Conservation (phyloP, 2,113 vertebrate species). For the Heloderma charlesbogerti region DNA sequence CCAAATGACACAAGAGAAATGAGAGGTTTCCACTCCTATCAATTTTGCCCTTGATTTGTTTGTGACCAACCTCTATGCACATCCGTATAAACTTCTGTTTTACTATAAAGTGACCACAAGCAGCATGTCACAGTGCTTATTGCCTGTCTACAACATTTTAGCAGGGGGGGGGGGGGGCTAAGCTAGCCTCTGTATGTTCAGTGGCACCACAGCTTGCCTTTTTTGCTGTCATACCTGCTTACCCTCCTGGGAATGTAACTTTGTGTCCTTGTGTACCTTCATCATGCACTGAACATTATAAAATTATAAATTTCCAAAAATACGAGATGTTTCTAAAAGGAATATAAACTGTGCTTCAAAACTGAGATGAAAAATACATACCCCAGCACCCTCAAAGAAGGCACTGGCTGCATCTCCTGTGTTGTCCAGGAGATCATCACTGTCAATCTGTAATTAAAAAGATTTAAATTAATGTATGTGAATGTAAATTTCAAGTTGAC, state of each 20-base stretch:
- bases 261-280: not conserved
- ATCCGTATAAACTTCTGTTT: not conserved
- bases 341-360: not conserved
- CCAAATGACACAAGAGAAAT: not conserved
- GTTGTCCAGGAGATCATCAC: conserved; percentile 93
- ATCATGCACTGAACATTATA: not conserved
- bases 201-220: not conserved
- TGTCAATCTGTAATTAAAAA: conserved; percentile 86
- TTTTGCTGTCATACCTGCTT: not conserved
- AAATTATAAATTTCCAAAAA: not conserved
- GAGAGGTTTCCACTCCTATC: not conserved
- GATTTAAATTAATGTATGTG: conserved; percentile 31
- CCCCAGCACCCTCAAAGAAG: conserved; percentile 92
- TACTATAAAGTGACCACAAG: not conserved
- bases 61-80: not conserved
- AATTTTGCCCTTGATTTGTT: not conserved
- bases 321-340: not conserved
- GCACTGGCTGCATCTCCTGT: conserved; percentile 89
- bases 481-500: not conserved
- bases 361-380: conserved; percentile 74
- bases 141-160: not conserved
- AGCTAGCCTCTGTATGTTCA: not conserved
- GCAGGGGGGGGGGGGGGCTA: too few relatives aligned
- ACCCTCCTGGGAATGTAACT: not conserved
- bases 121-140: not conserved